These are phyloP conservation scores for Lepidurus arcticus DNA, from an alignment of 1,140 invertebrate genomes.

Conservation along the genomic window DNA sequence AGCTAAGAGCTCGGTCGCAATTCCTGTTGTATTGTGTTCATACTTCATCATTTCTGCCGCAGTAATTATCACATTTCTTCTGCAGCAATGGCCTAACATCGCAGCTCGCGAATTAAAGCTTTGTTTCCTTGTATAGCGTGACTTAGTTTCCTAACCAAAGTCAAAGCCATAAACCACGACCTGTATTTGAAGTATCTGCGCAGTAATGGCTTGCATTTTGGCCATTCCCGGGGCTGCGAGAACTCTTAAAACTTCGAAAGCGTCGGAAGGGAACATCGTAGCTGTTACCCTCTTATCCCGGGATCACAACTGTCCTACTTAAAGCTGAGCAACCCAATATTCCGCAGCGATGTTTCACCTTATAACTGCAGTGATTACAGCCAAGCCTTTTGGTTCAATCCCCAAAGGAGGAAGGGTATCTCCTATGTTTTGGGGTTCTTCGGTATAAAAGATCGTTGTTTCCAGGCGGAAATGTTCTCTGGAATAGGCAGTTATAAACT, in stretches of 20 bases:
- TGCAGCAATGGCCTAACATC: not conserved
- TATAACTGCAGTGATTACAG: slow-evolving; percentile 19
- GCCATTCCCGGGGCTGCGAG: not conserved
- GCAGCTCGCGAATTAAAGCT: not conserved
- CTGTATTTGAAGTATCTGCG: not conserved
- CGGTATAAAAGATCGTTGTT: not conserved
- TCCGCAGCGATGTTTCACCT: not conserved
- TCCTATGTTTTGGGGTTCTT: not conserved
- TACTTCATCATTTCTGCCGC: not conserved
- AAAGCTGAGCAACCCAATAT: not conserved
- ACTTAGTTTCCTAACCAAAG: no score
- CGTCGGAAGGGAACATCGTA: not conserved
- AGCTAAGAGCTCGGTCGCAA: not conserved
- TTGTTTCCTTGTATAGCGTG: not conserved
- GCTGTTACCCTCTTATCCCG: not conserved
- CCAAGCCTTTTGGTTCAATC: not conserved
- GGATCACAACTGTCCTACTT: not conserved
- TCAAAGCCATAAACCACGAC: not conserved
- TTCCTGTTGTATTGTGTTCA: not conserved
- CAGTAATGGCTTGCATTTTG: not conserved
- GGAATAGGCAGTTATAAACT: slow-evolving; percentile 15
- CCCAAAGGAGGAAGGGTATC: not conserved
- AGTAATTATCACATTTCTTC: not conserved
- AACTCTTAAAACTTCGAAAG: not conserved
- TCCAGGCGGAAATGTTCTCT: not conserved